Percentiles rank a stretch among this genome's conserved stretches.
Evolutionary conservation across 2,113 vertebrate genomes (phyloP).

Genomic region (Dasyornis broadbenti): DNA sequence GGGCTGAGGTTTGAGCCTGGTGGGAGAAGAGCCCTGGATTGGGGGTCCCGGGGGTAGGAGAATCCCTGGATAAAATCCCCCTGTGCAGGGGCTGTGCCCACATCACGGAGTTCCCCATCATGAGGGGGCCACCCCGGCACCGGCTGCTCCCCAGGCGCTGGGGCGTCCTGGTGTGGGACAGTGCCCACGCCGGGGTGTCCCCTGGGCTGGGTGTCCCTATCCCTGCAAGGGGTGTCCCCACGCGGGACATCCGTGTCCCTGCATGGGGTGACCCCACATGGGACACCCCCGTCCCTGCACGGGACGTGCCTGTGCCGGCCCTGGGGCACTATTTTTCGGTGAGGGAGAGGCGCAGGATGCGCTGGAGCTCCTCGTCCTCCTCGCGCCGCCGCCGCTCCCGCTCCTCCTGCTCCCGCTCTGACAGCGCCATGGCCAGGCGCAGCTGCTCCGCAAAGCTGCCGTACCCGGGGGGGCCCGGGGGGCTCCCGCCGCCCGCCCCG

Average conservation of each 20-base stretch:
- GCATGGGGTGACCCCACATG: neutral
- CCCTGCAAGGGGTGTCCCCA: neutral
- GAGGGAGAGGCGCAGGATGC: slow-evolving; percentile 89
- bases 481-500: neutral
- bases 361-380: slow-evolving; percentile 86
- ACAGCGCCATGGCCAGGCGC: slow-evolving; percentile 87
- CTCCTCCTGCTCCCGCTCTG: slow-evolving; percentile 86
- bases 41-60: neutral
- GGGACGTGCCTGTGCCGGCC: neutral
- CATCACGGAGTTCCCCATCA: neutral
- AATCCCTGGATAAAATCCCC: slow-evolving; percentile 18
- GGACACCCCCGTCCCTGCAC: fast-evolving
- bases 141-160: neutral
- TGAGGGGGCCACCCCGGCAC: neutral
- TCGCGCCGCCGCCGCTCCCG: slow-evolving; percentile 72
- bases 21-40: neutral
- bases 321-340: slow-evolving; percentile 81
- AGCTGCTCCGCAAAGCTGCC: slow-evolving; percentile 89
- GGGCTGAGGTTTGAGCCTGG: neutral
- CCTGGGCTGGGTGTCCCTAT: neutral
- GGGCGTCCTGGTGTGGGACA: neutral
- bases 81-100: neutral
- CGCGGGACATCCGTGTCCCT: neutral
- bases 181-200: fast-evolving
- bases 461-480: slow-evolving; percentile 26